A percentile compares a stretch with the other conserved stretches of the same genome.
phyloP scores from a whole-genome alignment of 2,113 vertebrate species.

The Hyperoodon ampullatus region DNA sequence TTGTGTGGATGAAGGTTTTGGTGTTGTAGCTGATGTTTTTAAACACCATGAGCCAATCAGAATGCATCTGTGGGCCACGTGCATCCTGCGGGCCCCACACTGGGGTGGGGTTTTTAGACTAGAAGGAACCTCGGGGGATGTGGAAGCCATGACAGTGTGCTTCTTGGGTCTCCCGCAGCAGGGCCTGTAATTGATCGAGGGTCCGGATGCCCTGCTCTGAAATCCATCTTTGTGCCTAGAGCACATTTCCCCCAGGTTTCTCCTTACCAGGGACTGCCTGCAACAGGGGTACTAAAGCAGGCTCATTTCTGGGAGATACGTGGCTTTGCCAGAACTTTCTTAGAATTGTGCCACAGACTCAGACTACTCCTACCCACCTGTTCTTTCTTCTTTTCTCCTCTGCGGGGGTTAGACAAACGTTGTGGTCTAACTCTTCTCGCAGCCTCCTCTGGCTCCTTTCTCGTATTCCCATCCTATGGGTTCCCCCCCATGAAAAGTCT shows the following conservation, averaged over 20 bases:
- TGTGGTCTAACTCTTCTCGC: not conserved
- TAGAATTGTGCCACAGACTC: not conserved
- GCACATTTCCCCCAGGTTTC: no score
- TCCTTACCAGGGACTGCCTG: rapidly evolving
- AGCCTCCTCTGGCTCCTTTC: not conserved
- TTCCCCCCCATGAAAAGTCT: not conserved
- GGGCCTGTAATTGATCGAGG: not conserved
- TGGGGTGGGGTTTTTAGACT: not conserved
- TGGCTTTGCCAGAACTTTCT: not conserved
- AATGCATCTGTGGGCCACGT: not conserved
- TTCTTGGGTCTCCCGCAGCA: not conserved
- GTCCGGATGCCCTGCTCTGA: no score
- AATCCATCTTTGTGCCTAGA: not conserved
- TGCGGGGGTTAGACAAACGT: rapidly evolving
- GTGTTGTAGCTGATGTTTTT: not conserved
- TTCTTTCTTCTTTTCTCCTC: not conserved
- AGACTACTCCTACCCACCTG: not conserved
- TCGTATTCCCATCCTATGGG: rapidly evolving
- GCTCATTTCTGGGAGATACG: not conserved
- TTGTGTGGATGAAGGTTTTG: not conserved
- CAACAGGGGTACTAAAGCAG: not conserved
- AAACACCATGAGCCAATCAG: not conserved
- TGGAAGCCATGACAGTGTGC: not conserved
- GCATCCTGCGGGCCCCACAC: not conserved
- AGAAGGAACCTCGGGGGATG: no score